These are phyloP conservation scores for Plebejus melissa DNA, from an alignment of 2,888 invertebrate genomes.

Conservation along the genomic window DNA sequence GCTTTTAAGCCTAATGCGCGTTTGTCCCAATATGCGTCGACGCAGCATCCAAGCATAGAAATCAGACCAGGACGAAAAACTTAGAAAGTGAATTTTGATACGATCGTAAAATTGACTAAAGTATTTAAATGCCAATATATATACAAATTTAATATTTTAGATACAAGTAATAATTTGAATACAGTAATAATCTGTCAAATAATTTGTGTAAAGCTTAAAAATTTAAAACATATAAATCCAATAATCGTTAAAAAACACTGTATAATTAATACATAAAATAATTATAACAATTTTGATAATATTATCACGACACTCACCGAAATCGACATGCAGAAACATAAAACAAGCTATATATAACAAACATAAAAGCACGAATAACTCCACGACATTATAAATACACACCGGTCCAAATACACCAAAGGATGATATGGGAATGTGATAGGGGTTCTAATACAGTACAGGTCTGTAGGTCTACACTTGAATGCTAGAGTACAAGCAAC, in stretches of 20 bases:
- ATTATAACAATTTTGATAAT: slow-evolving; percentile 13
- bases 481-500: slow-evolving; percentile 66
- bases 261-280: slow-evolving; percentile 15
- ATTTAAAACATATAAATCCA: slow-evolving; percentile 26
- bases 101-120: slow-evolving; percentile 2
- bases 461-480: slow-evolving; percentile 68
- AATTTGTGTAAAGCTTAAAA: slow-evolving; percentile 2
- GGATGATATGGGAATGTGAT: slow-evolving; percentile 36
- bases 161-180: not conserved
- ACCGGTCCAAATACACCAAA: slow-evolving; percentile 31
- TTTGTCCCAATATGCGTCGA: slow-evolving; percentile 53
- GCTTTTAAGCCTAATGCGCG: slow-evolving; percentile 74
- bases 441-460: slow-evolving; percentile 45
- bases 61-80: slow-evolving; percentile 63
- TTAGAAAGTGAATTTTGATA: slow-evolving; percentile 33
- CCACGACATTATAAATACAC: slow-evolving; percentile 30
- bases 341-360: slow-evolving; percentile 19
- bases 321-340: slow-evolving; percentile 26
- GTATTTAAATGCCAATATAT: not conserved
- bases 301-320: slow-evolving; percentile 18
- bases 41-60: slow-evolving; percentile 75
- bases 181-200: not conserved
- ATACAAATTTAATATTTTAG: slow-evolving; percentile 4
- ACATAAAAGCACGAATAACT: slow-evolving; percentile 32
- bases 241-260: slow-evolving; percentile 14